Evolutionary conservation across 92 coral and sea anemone genomes (phyloP).

Genomic region (Plumapathes pennacea): DNA sequence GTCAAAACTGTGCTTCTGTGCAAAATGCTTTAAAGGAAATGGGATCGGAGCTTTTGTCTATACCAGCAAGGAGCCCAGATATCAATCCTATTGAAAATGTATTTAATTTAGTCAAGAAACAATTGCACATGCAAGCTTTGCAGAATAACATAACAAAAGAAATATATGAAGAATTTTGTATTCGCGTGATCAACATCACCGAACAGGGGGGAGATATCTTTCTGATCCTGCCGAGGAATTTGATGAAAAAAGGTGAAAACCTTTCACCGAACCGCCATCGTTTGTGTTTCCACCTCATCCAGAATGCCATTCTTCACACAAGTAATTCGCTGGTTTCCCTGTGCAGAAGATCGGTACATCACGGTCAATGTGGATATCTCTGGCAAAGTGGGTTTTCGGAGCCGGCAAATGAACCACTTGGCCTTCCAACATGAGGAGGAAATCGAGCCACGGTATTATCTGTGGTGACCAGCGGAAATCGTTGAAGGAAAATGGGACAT

Average conservation of each 20-base stretch:
- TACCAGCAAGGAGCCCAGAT: background rate
- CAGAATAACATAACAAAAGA: too few species aligned
- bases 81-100: background rate
- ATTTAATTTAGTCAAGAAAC: too few species aligned
- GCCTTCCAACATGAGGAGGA: too few species aligned
- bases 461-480: too few species aligned
- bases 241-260: constrained; percentile 7
- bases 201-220: constrained; percentile 26
- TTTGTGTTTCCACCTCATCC: constrained; percentile 40
- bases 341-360: constrained; percentile 59
- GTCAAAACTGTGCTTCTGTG: constrained; percentile 41
- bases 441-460: too few species aligned
- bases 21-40: constrained; percentile 13
- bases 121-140: too few species aligned
- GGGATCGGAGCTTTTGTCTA: background rate
- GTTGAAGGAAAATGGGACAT: too few species aligned
- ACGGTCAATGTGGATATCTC: constrained; percentile 17
- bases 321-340: constrained; percentile 26
- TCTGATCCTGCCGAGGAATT: constrained; percentile 26
- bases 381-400: constrained; percentile 52
- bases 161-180: too few species aligned
- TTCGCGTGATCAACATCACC: too few species aligned
- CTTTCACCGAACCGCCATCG: constrained; percentile 47
- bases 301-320: constrained; percentile 23
- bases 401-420: constrained; percentile 59